These are phyloP conservation scores for fruit fly (Drosophila melanogaster) DNA, from an alignment of 1,140 invertebrate species.

Conservation along the genomic window DNA sequence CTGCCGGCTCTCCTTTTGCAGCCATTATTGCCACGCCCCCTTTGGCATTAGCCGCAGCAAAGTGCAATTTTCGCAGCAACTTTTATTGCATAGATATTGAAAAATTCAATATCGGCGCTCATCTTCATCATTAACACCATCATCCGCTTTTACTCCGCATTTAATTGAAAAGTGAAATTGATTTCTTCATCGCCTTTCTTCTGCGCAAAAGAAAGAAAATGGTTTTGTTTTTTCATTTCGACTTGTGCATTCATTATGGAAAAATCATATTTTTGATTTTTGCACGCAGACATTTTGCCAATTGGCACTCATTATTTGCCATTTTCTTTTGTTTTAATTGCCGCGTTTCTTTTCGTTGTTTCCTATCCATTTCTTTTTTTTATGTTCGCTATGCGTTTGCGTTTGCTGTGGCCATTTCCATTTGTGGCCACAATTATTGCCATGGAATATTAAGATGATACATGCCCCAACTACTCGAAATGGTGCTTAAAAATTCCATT, in stretches of 20 bases:
- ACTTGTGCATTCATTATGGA: constrained; percentile 61
- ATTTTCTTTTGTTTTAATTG: constrained; percentile 44
- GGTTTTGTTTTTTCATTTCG: constrained; percentile 33
- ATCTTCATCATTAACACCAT: constrained; percentile 31
- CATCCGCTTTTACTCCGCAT: constrained; percentile 11
- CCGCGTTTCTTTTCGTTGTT: constrained; percentile 8
- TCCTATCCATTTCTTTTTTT: neutral
- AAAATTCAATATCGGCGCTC: constrained; percentile 15
- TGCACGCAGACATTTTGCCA: constrained; percentile 32
- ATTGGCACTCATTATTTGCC: constrained; percentile 44
- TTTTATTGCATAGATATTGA: constrained; percentile 52
- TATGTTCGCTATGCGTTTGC: constrained; percentile 30
- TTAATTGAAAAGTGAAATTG: constrained; percentile 80
- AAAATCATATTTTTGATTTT: constrained; percentile 60
- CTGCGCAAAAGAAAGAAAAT: constrained; percentile 46
- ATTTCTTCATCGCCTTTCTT: constrained; percentile 28
- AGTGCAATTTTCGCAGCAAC: constrained; percentile 44
- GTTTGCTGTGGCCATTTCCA: constrained; percentile 16
- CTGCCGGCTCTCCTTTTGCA: constrained; percentile 5
- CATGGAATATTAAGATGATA: constrained; percentile 48
- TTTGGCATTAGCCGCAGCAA: constrained; percentile 20
- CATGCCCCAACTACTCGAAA: neutral
- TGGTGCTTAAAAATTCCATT: constrained; percentile 38
- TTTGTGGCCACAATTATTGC: constrained; percentile 38
- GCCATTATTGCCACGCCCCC: constrained; percentile 16